Evolutionary conservation across 2,888 invertebrate species (phyloP).

Genomic region (Amphipyra berbera): DNA sequence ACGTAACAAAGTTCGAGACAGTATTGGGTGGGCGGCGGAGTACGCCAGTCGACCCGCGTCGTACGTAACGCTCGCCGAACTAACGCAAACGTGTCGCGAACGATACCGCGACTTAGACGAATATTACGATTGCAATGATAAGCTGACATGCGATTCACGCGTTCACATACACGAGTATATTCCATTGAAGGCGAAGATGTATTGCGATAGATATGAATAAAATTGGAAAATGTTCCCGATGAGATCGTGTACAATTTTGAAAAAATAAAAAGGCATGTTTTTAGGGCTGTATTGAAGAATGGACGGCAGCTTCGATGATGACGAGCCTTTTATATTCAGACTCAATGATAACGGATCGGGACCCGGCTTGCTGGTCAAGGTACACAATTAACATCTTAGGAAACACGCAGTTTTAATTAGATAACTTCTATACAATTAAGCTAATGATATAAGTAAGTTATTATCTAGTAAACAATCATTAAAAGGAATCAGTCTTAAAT

Average conservation of each 20-base stretch:
- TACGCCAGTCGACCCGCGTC: conserved; percentile 64
- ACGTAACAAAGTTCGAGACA: conserved; percentile 63
- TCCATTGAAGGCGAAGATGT: conserved; percentile 48
- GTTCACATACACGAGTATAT: conserved; percentile 61
- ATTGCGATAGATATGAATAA: conserved; percentile 32
- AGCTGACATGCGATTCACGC: conserved; percentile 74
- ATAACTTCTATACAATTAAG: background rate
- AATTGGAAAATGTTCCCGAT: conserved; percentile 34
- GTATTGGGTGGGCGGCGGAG: conserved; percentile 81
- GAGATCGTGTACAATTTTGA: conserved; percentile 28
- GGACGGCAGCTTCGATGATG: conserved; percentile 84
- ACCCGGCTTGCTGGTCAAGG: conserved; percentile 93
- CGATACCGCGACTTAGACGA: conserved; percentile 57
- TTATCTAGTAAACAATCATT: no score
- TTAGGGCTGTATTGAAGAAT: conserved; percentile 66
- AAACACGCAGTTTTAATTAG: conserved; percentile 8
- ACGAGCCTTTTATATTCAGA: conserved; percentile 93
- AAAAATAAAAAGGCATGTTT: conserved; percentile 45
- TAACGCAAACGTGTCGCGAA: conserved; percentile 63
- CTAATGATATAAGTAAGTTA: no score
- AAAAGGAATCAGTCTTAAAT: no score
- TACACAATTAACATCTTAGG: conserved; percentile 65
- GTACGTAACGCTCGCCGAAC: conserved; percentile 31
- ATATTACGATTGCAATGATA: conserved; percentile 63
- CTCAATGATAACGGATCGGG: conserved; percentile 93